phyloP scores from a whole-genome alignment of 1,140 invertebrate genomes.

The Ditylenchus dipsaci region DNA sequence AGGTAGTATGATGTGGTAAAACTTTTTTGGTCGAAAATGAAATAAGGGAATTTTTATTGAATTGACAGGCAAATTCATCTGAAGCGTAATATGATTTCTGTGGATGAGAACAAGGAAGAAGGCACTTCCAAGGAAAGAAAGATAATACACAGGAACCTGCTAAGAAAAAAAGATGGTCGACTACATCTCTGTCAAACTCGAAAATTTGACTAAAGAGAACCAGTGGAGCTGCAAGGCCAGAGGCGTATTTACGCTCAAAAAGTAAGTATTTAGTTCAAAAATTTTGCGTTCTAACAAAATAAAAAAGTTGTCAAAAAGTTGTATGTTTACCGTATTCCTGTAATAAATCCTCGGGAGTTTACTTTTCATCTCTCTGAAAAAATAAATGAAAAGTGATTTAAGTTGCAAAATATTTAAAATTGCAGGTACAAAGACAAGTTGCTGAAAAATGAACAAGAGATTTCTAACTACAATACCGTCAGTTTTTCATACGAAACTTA shows the following conservation, averaged over 20 bases:
- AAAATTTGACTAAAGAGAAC: background rate
- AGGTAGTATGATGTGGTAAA: background rate
- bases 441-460: no score
- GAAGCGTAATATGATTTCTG: background rate
- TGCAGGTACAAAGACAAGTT: no score
- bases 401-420: no score
- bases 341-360: no score
- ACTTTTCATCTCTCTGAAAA: no score
- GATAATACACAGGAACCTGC: background rate
- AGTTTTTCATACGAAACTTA: no score
- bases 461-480: no score
- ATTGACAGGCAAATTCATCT: background rate
- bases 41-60: background rate
- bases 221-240: background rate
- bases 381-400: no score
- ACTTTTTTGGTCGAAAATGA: background rate
- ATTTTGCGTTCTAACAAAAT: no score
- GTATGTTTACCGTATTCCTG: no score
- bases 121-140: background rate
- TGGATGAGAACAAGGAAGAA: background rate
- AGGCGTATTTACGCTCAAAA: background rate
- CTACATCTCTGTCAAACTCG: background rate
- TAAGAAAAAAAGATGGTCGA: background rate
- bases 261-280: no score
- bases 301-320: no score